Evolutionary conservation across 2,113 vertebrate genomes (phyloP), one percentile per base, ranked within the genome.

Genomic region (Anolis carolinensis): DNA sequence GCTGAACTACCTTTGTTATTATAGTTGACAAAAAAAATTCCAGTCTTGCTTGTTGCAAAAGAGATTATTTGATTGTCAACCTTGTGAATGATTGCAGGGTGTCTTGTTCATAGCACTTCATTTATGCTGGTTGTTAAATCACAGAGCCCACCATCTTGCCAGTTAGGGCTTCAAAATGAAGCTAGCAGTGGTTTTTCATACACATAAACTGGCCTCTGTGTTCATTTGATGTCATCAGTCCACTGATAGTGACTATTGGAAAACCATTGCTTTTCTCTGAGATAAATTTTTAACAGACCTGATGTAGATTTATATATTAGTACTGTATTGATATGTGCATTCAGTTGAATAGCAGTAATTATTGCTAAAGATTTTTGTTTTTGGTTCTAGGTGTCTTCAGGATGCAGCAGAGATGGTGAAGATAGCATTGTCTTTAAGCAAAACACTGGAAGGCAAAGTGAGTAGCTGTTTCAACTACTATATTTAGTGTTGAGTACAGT

Each of bases 381-480:
- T 90, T 50, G 36, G 92, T 82, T 87, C 59, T 95, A 99, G 98
- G 86, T 98, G 98, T 94, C 96, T 95, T 90, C 97, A 98, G 86
- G 98, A 99, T 95, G 96, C 97, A 48, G 97, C 98, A 86, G 96
- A 97, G 85, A 95, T 99, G 89, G 89, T 98, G 93, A 98, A 96
- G 93, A 93, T 98, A 86, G 96, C 98, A 30, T 87, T 95, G 86
- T 97, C 97, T 90, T 70, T 99, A 89, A 97, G 96, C 87, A 95
- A 95, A 91, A 97, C 96, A 25, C 92, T 99, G 86, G 96, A 96
- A 91, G 97, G 94, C 89, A 98, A 97, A 95, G 98, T 99, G 87
- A 97, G 95, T 93, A 83, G 81, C 52, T 67, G 1, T 50, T 25
- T 23, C 48, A 34, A 14, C 50, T 9, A 74, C 13, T 48, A 30